Evolutionary conservation across 64 coral and sea anemone species (phyloP).

Genomic region (Montipora foliosa): DNA sequence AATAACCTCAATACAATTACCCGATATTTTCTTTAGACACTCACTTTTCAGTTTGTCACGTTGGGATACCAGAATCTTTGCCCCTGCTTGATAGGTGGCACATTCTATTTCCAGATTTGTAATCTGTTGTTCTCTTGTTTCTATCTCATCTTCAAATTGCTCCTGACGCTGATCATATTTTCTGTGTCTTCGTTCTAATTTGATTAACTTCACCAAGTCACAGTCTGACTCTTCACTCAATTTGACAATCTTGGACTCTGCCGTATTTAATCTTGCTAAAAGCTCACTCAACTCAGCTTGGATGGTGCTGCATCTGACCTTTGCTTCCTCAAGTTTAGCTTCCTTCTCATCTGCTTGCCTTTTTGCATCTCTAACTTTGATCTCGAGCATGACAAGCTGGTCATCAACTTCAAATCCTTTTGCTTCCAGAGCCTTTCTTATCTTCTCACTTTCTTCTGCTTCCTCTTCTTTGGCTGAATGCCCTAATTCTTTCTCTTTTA

Average conservation of each 20-base stretch:
- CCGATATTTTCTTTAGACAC: background rate
- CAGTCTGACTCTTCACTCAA: conserved; percentile 48
- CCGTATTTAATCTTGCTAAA: conserved; percentile 27
- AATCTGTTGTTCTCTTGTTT: conserved; percentile 31
- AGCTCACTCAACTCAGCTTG: conserved; percentile 31
- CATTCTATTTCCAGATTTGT: conserved; percentile 37
- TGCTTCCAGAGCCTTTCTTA: conserved; percentile 63
- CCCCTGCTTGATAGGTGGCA: conserved; percentile 8
- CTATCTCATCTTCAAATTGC: conserved; percentile 61
- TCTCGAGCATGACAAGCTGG: conserved; percentile 54
- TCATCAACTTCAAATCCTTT: conserved; percentile 70
- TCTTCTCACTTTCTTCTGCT: conserved; percentile 70
- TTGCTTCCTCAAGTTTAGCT: conserved; percentile 49
- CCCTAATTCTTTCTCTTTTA: background rate
- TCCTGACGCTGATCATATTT: conserved; percentile 46
- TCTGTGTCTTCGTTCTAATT: conserved; percentile 45
- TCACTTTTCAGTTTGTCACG: conserved; percentile 60
- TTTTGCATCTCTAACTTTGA: conserved; percentile 42
- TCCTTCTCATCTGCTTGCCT: conserved; percentile 51
- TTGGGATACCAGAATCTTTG: conserved; percentile 35
- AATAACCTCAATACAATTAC: too few species aligned
- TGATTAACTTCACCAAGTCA: conserved; percentile 30
- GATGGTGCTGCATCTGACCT: conserved; percentile 3
- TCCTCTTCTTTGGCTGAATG: conserved; percentile 46
- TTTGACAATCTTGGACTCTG: conserved; percentile 47